Percentiles rank a stretch among this genome's conserved stretches.
phyloP scores from a whole-genome alignment of 35 echinoderm and acorn worm genomes.

The Acanthaster planci region DNA sequence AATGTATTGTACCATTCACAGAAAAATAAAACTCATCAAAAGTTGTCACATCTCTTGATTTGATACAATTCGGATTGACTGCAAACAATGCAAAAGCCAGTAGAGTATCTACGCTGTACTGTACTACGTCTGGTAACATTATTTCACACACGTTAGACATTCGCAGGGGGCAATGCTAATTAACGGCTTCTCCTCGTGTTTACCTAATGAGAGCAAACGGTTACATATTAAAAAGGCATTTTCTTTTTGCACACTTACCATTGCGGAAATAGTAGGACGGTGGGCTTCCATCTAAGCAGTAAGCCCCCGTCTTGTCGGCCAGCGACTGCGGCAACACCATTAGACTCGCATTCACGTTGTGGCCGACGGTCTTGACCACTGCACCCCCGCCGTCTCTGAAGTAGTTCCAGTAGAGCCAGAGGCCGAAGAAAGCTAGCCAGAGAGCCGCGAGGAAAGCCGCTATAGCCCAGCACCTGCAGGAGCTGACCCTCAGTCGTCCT shows the following conservation, averaged over 20 bases:
- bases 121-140: not conserved
- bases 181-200: not conserved
- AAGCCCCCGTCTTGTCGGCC: slow-evolving; percentile 50
- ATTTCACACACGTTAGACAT: slow-evolving; percentile 17
- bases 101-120: too few species aligned
- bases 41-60: too few species aligned
- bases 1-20: too few species aligned
- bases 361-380: not conserved
- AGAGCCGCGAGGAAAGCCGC: not conserved
- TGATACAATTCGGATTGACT: too few species aligned
- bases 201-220: not conserved
- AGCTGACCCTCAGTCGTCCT: not conserved
- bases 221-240: not conserved
- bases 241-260: slow-evolving; percentile 34
- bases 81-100: too few species aligned
- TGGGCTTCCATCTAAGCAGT: slow-evolving; percentile 68
- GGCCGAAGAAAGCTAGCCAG: not conserved
- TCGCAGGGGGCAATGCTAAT: not conserved
- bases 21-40: too few species aligned
- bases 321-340: not conserved
- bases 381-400: not conserved
- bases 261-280: slow-evolving; percentile 68
- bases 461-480: not conserved
- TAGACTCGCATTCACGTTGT: not conserved
- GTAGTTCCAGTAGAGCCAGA: not conserved